Base-by-base conservation (phyloP, 92 coral and sea anemone genomes). In the Actinernus sp. region DNA sequence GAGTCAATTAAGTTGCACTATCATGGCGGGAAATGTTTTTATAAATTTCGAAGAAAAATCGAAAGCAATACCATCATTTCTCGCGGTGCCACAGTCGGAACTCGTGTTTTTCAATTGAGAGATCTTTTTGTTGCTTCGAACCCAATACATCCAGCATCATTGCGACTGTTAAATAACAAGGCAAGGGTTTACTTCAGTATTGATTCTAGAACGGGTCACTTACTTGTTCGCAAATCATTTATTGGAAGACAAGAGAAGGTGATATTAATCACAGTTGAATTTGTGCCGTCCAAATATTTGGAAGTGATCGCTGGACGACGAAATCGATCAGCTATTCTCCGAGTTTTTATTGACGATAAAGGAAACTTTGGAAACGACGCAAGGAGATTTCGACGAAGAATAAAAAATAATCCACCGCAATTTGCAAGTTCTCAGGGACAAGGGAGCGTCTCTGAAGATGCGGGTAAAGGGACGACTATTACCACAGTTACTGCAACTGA, bases 361-460 rank as follows among this genome's bases (percentile, higher is more conserved):
- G 52, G 63, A 60, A 54, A 9, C 23, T 33, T 66, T 47, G 74
- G 26, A 26, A 51, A 65, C 18, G 72, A 26, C 18, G 47, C 12
- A n/a, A 74, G 81, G 36, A 68, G 89, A 41, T 66, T 78, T 17
- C 74, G 76, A 31, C 85, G 93, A 43, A 60, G 94, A 14, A 73
- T 71, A 34, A n/a, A n/a, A n/a, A 59, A 73, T 30, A 74, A 71
- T 26, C 75, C 92, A 3, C 98, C 98, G 30, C 84, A 68, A 16
- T 94, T 94, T 68, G 54, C 92, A 28, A 80, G 69, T 11, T 20
- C 54, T 13, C 31, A 61, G 31, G 68, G 70, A 8, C 49, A 62
- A 30, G 97, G 86, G 60, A 43, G 52, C 4, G 65, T 94, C 9
- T 31, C 33, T 8, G 98, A 94, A 64, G 84, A 87, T 56, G 91